These are phyloP conservation scores for Polia nebulosa DNA, from an alignment of 2,888 invertebrate genomes.

Conservation along the genomic window DNA sequence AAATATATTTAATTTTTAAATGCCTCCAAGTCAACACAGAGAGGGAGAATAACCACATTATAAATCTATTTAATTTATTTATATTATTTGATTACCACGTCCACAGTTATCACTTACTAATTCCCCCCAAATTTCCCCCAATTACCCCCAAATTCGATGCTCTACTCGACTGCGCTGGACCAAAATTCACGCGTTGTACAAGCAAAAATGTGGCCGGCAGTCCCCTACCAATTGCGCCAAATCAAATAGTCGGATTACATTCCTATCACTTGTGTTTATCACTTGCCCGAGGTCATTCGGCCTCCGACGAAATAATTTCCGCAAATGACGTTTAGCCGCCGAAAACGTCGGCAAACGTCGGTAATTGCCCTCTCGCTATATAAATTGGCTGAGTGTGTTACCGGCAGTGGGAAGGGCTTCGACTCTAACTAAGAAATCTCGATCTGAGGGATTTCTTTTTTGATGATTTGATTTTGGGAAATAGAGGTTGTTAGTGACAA, in stretches of 20 bases:
- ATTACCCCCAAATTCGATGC: slow-evolving; percentile 25
- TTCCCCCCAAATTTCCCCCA: too few species aligned
- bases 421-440: slow-evolving; percentile 70
- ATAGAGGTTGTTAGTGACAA: neutral
- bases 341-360: slow-evolving; percentile 83
- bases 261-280: slow-evolving; percentile 68
- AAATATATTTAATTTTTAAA: too few species aligned
- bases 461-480: neutral
- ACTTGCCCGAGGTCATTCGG: slow-evolving; percentile 75
- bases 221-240: slow-evolving; percentile 62
- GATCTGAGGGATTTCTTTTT: slow-evolving; percentile 32
- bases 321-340: slow-evolving; percentile 84
- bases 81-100: slow-evolving; percentile 10
- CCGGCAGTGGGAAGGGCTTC: slow-evolving; percentile 81
- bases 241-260: slow-evolving; percentile 62
- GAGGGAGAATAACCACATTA: too few species aligned
- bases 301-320: slow-evolving; percentile 82
- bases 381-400: slow-evolving; percentile 88
- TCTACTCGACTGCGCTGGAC: slow-evolving; percentile 12
- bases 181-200: slow-evolving; percentile 34
- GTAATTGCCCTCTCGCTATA: slow-evolving; percentile 87
- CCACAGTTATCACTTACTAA: slow-evolving; percentile 38
- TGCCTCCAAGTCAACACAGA: too few species aligned
- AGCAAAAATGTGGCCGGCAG: slow-evolving; percentile 36
- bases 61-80: neutral